Base-by-base conservation (phyloP, 2,797 vertebrate species). In the Valencia hispanica region DNA sequence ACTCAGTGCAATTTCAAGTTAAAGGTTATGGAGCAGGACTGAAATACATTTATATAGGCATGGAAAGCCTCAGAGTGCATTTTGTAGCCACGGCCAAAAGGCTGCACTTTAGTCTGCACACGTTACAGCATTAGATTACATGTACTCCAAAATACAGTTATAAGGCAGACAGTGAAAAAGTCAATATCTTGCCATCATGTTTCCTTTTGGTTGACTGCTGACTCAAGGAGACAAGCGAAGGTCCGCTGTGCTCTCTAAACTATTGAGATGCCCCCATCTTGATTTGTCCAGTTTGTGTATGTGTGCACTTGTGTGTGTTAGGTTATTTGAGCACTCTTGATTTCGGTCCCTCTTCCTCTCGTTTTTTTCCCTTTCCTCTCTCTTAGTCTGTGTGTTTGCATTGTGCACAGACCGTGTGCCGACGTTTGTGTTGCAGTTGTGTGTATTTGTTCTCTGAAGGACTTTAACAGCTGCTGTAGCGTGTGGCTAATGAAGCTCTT, bases 161-260 rank as follows among this genome's bases (percentile, higher is more conserved):
- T 93, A 92, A 94, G 88, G 79, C 87, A 90, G 92, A 92, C 91
- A 86, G 91, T 91, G 91, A 91, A 93, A 91, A 93, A 94, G 92
- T 93, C 93, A 92, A 93, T 94, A 94, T 89, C 88, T 92, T 85
- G 87, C 90, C 92, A 86, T 93, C 91, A 82, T 89, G 87, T 91
- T 94, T 92, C 82, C 85, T 92, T 90, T 92, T 90, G 91, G 89
- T 90, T 92, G 87, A 91, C 89, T 93, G 91, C 90, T 91, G 90
- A 93, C 89, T 90, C 86, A 90, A 92, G 90, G 93, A 93, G 93
- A 93, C 91, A 88, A 90, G 87, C 79, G 89, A 90, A 90, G 88
- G 90, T 92, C 88, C 88, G 82, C 78, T 78, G 76, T 82, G 59
- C 86, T 86, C 84, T 85, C 82, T 87, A 87, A 88, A 92, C 86